These are phyloP conservation scores for Platichthys flesus DNA, from an alignment of 2,113 vertebrate genomes.

Conservation along the genomic window DNA sequence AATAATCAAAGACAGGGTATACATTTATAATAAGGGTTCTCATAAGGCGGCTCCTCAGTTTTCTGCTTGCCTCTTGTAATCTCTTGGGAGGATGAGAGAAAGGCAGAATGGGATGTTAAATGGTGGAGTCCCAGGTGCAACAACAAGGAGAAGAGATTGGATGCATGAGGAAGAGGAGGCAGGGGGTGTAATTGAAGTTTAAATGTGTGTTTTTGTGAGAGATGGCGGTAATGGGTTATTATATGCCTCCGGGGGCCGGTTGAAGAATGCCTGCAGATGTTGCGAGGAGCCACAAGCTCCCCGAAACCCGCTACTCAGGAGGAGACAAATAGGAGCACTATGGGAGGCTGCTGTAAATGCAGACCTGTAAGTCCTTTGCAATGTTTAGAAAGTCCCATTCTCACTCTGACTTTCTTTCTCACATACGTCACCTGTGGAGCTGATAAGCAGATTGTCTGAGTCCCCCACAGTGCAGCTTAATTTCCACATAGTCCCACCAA, in stretches of 20 bases:
- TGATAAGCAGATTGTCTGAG: constrained; percentile 53
- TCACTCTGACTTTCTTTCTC: constrained; percentile 26
- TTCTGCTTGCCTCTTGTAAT: constrained; percentile 30
- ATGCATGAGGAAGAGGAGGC: constrained; percentile 64
- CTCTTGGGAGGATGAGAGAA: constrained; percentile 29
- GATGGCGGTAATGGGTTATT: constrained; percentile 81
- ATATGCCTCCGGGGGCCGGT: constrained; percentile 70
- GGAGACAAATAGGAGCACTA: constrained; percentile 75
- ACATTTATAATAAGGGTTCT: constrained; percentile 26
- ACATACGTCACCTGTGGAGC: constrained; percentile 29
- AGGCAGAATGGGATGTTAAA: constrained; percentile 34
- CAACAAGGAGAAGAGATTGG: constrained; percentile 52
- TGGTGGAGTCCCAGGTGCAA: constrained; percentile 28
- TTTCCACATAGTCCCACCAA: constrained; percentile 21
- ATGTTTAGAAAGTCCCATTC: constrained; percentile 66
- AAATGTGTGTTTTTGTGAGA: constrained; percentile 81
- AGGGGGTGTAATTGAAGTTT: constrained; percentile 81
- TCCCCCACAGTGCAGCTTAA: constrained; percentile 28
- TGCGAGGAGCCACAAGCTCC: constrained; percentile 59
- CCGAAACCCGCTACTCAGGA: constrained; percentile 53
- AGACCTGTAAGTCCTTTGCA: constrained; percentile 54
- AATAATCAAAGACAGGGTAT: constrained; percentile 1
- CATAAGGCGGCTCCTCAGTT: constrained; percentile 14
- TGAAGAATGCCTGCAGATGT: constrained; percentile 75
- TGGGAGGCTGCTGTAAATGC: constrained; percentile 76